Conservation (phyloP, 1,140 invertebrate genomes). For the Colletes latitarsis region DNA sequence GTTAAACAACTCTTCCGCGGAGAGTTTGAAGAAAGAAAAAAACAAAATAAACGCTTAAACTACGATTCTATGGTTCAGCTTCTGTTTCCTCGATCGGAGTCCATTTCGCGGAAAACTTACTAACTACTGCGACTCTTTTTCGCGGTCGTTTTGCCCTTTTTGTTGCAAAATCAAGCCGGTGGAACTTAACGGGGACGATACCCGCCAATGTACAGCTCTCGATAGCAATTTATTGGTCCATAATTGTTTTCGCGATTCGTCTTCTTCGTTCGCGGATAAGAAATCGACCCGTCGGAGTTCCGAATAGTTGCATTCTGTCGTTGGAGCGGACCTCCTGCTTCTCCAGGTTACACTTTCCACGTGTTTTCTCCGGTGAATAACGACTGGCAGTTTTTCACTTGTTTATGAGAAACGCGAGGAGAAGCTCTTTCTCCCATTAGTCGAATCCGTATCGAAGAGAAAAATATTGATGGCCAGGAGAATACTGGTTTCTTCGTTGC, state of each 20-base stretch:
- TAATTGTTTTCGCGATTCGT: slow-evolving; percentile 40
- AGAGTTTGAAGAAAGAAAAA: not conserved
- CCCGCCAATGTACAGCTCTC: not conserved
- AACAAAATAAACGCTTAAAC: not conserved
- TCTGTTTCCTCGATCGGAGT: not conserved
- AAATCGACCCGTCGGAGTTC: not conserved
- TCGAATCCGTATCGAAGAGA: not conserved
- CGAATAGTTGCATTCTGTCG: not conserved
- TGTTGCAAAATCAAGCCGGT: not conserved
- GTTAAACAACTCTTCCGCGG: not conserved
- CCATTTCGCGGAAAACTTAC: not conserved
- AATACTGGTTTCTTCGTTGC: not conserved
- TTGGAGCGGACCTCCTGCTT: not conserved
- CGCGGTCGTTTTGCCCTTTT: not conserved
- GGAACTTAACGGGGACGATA: not conserved
- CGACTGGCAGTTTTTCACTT: slow-evolving; percentile 9
- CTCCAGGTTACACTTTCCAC: not conserved
- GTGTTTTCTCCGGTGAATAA: slow-evolving; percentile 11
- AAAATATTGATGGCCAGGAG: not conserved
- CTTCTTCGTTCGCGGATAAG: not conserved
- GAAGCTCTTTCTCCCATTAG: not conserved
- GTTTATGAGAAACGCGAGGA: not conserved
- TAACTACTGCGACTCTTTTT: not conserved
- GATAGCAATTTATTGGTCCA: slow-evolving; percentile 32
- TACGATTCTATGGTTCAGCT: not conserved